Base-by-base conservation (phyloP, 2,888 invertebrate species). In the Epiblema foenella region DNA sequence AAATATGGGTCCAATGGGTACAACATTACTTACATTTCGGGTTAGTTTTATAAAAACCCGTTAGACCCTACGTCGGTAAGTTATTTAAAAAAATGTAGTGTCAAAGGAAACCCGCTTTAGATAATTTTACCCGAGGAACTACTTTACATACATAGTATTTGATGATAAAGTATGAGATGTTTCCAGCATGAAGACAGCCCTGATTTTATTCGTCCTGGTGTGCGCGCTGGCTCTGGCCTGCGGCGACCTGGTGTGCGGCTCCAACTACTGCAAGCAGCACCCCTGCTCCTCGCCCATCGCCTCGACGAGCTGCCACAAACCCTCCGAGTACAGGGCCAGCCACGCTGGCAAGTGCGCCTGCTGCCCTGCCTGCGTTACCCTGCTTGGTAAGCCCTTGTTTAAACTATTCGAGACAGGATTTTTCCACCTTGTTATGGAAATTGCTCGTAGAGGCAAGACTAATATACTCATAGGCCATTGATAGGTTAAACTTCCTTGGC, bases 331-430 rank as follows among this genome's bases (percentile, higher is more conserved):
- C 83, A 87, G 86, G 33, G 72, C 84, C 52, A 85, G 83, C 72
- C 93, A 93, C 77, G 81, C 91, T 9, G 93, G 93, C 76, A 86
- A 88, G 73, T 93, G 93, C 78, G 93, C 86, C 20, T 93, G 93
- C 79, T 93, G 93, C 68, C 93, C 93, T 0, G 93, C 93, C 60
- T 93, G 93, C 68, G 90, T 93, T 42, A 87, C 87, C 5, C 75
- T 85, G 18, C 82, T 93, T 0, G 75, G 93, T 93, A 83, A 84
- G 86, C 82, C 57, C 46, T 51, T 59, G 65, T 64, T 68, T 17
- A 65, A 18, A 10, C 20, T 37, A 11, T 17, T 20, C 52, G 8
- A 12, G 46, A 2, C 33, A 33, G 33, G 8, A 33, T 33, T 33
- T 33, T 33, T 5, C 33, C 33, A 33, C 5, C 33, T 33, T 5